Evolutionary conservation across 2,888 invertebrate species (phyloP).

Genomic region (Omphaloscelis lunosa): DNA sequence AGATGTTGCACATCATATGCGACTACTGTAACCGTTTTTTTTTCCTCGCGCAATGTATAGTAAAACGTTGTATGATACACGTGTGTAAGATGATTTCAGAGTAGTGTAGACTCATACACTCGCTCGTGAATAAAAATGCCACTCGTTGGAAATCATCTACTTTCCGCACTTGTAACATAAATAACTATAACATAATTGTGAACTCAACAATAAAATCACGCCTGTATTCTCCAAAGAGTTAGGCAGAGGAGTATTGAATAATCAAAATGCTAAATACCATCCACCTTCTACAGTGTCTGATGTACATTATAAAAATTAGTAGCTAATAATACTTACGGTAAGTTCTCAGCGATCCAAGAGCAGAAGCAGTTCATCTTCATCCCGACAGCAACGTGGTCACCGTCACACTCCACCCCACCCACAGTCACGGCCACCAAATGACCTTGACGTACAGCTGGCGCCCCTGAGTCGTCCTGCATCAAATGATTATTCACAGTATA

Average conservation of each 20-base stretch:
- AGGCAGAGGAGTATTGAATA: background rate
- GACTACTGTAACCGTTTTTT: no score
- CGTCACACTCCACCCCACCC: slow-evolving; percentile 73
- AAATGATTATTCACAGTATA: background rate
- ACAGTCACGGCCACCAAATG: slow-evolving; percentile 78
- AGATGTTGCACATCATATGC: no score
- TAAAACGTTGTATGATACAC: no score
- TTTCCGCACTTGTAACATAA: no score
- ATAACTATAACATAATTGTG: no score
- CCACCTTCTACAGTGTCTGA: background rate
- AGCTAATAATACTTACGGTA: slow-evolving; percentile 75
- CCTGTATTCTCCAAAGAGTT: background rate
- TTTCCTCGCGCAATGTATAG: no score
- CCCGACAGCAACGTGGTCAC: slow-evolving; percentile 76
- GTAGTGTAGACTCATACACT: no score
- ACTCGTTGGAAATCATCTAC: no score
- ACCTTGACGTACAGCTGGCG: slow-evolving; percentile 75
- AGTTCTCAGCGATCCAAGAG: slow-evolving; percentile 77
- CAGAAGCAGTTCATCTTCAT: slow-evolving; percentile 81
- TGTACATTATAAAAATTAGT: no score
- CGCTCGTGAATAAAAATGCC: no score
- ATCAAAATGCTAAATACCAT: background rate
- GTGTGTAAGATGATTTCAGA: no score
- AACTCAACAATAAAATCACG: background rate
- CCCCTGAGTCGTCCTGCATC: slow-evolving; percentile 78